phyloP scores from a whole-genome alignment of 1,140 invertebrate genomes.

The Aphelinus certus region DNA sequence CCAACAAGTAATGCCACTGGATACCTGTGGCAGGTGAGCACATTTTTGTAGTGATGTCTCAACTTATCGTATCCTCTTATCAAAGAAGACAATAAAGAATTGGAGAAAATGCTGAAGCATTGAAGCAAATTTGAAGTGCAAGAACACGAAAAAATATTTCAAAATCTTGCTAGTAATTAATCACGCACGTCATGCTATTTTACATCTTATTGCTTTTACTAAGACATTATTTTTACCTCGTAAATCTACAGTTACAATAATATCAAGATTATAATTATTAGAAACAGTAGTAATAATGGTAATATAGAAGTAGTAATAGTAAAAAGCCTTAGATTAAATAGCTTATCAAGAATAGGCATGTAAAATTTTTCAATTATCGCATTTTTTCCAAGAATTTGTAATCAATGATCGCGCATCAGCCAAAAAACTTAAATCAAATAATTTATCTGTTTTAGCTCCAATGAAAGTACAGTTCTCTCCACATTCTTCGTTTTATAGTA shows the following conservation, averaged over 20 bases:
- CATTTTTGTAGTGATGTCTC: constrained; percentile 27
- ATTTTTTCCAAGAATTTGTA: constrained; percentile 7
- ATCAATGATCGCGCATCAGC: constrained; percentile 15
- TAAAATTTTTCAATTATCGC: constrained; percentile 18
- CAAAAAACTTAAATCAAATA: constrained; percentile 20
- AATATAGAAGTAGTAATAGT: constrained; percentile 1
- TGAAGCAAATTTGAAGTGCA: constrained; percentile 2
- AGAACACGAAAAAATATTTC: no score
- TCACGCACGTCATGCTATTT: constrained; percentile 5
- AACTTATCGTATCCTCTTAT: constrained; percentile 4
- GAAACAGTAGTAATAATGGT: constrained; percentile 20
- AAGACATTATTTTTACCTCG: constrained; percentile 10
- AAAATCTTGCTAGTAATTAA: neutral
- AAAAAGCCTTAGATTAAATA: constrained; percentile 22
- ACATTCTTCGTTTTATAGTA: neutral
- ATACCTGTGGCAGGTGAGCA: constrained; percentile 31
- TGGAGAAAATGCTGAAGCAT: constrained; percentile 13
- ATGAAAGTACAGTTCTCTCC: constrained; percentile 1
- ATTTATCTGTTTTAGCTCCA: constrained; percentile 5
- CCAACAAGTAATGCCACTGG: constrained; percentile 39
- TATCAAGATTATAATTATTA: constrained; percentile 31
- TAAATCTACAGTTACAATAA: constrained; percentile 31
- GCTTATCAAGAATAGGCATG: constrained; percentile 24
- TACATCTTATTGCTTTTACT: neutral
- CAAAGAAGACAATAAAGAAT: constrained; percentile 11